Evolutionary conservation across 2,113 vertebrate genomes (phyloP).

Genomic region (Tragelaphus scriptus): DNA sequence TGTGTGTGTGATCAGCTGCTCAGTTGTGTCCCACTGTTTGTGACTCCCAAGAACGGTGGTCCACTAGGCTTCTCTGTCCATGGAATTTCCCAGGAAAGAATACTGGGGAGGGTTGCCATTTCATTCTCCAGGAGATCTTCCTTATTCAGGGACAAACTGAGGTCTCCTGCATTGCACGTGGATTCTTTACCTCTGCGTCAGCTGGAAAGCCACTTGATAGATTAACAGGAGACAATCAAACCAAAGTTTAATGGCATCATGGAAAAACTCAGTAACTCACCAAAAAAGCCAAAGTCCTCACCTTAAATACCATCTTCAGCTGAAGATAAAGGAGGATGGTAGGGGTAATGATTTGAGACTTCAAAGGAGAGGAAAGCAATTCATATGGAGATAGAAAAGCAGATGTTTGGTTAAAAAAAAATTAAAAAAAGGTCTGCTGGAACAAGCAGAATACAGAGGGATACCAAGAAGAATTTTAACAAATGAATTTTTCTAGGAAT

Average conservation of each 20-base stretch:
- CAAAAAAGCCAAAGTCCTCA: background rate
- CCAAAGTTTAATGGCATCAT: background rate
- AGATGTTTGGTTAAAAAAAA: background rate
- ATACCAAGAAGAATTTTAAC: background rate
- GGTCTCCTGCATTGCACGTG: background rate
- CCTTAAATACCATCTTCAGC: background rate
- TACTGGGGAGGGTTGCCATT: background rate
- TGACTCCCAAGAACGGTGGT: rapidly evolving
- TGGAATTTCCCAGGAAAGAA: background rate
- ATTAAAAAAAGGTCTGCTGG: background rate
- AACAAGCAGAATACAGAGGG: background rate
- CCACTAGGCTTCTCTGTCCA: background rate
- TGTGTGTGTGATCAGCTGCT: background rate
- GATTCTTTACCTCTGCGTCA: background rate
- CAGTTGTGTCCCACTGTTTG: background rate
- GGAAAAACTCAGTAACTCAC: background rate
- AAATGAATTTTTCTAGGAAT: background rate
- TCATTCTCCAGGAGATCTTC: background rate
- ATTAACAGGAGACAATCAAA: background rate
- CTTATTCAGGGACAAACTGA: background rate
- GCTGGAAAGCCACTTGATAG: background rate
- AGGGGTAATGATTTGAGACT: background rate
- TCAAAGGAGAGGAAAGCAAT: background rate
- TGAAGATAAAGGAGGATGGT: background rate
- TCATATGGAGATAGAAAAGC: background rate